These are phyloP conservation scores for Brachyistius frenatus DNA, from an alignment of 2,113 vertebrate genomes.

Conservation along the genomic window DNA sequence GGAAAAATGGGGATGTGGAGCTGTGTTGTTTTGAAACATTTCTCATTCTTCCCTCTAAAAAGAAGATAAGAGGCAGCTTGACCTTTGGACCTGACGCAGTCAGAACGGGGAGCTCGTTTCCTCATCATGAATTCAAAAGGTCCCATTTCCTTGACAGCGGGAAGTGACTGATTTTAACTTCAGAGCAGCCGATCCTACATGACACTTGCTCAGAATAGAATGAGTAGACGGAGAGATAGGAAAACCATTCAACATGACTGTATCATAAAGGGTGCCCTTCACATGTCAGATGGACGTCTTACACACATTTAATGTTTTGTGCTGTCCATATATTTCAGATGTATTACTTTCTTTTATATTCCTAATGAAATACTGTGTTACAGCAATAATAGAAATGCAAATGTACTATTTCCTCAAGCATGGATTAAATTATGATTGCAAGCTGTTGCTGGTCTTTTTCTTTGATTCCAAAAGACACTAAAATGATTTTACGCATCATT, in stretches of 20 bases:
- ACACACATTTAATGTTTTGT: neutral
- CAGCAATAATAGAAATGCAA: neutral
- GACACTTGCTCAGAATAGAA: slow-evolving; percentile 51
- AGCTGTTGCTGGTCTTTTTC: too few relatives aligned
- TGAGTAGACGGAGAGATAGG: slow-evolving; percentile 12
- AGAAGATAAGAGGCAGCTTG: slow-evolving; percentile 36
- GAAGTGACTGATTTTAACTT: slow-evolving; percentile 57
- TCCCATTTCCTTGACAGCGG: slow-evolving; percentile 57
- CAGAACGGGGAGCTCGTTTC: slow-evolving; percentile 45
- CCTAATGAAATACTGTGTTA: neutral
- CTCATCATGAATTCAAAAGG: slow-evolving; percentile 50
- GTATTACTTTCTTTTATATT: too few relatives aligned
- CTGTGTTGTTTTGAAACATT: slow-evolving; percentile 20
- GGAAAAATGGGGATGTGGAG: neutral
- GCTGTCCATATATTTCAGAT: too few relatives aligned
- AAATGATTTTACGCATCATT: neutral
- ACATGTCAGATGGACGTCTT: neutral
- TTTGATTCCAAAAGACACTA: neutral
- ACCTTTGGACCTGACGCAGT: slow-evolving; percentile 51
- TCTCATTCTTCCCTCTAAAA: slow-evolving; percentile 19
- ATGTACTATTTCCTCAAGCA: neutral
- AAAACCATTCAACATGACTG: slow-evolving; percentile 1
- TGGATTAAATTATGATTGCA: too few relatives aligned
- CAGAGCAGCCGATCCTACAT: slow-evolving; percentile 29
- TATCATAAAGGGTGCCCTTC: slow-evolving; percentile 9